Conservation (phyloP, 2,888 invertebrate species). For the Sialis lutaria region DNA sequence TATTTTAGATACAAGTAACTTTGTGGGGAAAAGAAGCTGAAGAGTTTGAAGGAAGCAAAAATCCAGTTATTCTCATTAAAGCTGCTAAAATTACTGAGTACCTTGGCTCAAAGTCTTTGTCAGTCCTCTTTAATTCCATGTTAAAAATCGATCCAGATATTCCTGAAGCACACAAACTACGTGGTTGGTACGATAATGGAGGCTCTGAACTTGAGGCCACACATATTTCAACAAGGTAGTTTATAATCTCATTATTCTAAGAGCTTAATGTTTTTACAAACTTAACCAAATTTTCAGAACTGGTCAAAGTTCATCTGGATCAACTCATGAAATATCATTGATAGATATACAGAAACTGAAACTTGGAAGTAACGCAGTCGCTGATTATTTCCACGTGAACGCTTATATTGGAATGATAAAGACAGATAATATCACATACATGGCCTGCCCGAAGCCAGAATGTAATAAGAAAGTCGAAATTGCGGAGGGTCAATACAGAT, state of each 20-base stretch:
- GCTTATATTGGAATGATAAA: conserved; percentile 64
- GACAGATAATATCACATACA: conserved; percentile 73
- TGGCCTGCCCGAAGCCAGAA: conserved; percentile 71
- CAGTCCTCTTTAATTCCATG: conserved; percentile 33
- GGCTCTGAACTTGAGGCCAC: conserved; percentile 43
- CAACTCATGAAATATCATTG: conserved; percentile 57
- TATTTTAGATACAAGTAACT: conserved; percentile 51
- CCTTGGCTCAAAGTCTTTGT: conserved; percentile 59
- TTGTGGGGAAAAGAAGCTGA: conserved; percentile 86
- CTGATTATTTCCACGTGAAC: conserved; percentile 66
- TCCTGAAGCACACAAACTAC: conserved; percentile 64
- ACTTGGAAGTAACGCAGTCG: conserved; percentile 55
- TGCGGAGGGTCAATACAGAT: conserved; percentile 73
- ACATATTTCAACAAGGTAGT: conserved; percentile 46
- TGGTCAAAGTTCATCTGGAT: conserved; percentile 28
- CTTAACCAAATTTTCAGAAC: conserved; percentile 14
- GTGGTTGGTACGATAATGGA: conserved; percentile 82
- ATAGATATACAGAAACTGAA: conserved; percentile 53
- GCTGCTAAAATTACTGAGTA: conserved; percentile 75
- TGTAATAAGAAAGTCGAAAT: conserved; percentile 95
- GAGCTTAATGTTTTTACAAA: background rate
- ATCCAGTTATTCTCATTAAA: conserved; percentile 77
- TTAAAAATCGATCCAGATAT: conserved; percentile 78
- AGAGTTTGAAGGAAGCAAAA: conserved; percentile 54
- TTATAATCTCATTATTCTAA: conserved; percentile 1